Percentiles rank a stretch among this genome's conserved stretches.
Conservation (phyloP, 1,140 invertebrate species). For the Pachyrhynchus sulphureomaculatus region DNA sequence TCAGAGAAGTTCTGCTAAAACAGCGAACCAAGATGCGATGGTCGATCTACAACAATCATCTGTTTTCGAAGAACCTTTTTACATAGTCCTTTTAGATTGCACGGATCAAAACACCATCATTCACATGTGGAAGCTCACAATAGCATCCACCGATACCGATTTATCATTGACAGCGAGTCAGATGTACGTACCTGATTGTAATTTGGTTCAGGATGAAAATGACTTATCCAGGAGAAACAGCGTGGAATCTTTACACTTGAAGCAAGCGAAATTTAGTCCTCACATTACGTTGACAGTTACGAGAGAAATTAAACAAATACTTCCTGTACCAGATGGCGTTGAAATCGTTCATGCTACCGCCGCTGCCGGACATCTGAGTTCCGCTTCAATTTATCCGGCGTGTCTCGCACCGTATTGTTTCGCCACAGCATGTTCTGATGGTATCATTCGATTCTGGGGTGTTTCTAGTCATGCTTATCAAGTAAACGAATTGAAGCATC, state of each 20-base stretch:
- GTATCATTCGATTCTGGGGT: slow-evolving; percentile 63
- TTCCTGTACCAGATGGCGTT: slow-evolving; percentile 85
- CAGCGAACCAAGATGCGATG: slow-evolving; percentile 67
- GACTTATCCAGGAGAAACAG: slow-evolving; percentile 54
- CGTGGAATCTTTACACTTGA: slow-evolving; percentile 48
- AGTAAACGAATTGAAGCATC: slow-evolving; percentile 36
- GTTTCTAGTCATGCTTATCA: slow-evolving; percentile 38
- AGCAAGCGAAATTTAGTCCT: slow-evolving; percentile 47
- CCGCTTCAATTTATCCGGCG: slow-evolving; percentile 97
- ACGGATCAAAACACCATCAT: slow-evolving; percentile 80
- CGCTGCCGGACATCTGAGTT: slow-evolving; percentile 94
- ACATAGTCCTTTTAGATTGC: slow-evolving; percentile 89
- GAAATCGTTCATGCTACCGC: slow-evolving; percentile 90
- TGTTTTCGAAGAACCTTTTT: slow-evolving; percentile 93
- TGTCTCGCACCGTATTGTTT: slow-evolving; percentile 96
- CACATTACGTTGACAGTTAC: slow-evolving; percentile 48
- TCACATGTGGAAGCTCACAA: slow-evolving; percentile 94
- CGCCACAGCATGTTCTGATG: slow-evolving; percentile 91
- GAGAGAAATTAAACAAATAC: slow-evolving; percentile 53
- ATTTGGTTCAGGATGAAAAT: slow-evolving; percentile 82
- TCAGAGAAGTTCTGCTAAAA: slow-evolving; percentile 52
- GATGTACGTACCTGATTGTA: slow-evolving; percentile 88
- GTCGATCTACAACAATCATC: slow-evolving; percentile 83
- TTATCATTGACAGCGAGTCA: slow-evolving; percentile 59
- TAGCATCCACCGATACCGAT: slow-evolving; percentile 66